Evolutionary conservation across 2,888 invertebrate genomes (phyloP).

Genomic region (Orchesellides sinensis): DNA sequence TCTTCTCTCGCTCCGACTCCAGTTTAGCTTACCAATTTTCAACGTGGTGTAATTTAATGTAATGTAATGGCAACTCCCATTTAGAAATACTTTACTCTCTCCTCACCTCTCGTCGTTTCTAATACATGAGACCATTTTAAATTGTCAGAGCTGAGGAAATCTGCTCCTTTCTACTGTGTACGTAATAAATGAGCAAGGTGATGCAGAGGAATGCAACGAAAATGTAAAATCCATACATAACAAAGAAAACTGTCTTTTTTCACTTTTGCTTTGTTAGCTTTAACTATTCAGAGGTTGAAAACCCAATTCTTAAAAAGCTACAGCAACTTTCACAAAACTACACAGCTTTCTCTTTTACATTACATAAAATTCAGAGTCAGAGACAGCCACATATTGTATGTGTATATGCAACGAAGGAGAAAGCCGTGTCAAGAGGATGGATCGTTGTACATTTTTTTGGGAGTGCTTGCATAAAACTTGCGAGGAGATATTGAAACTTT

Average conservation of each 20-base stretch:
- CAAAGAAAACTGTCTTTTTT: too few relatives aligned
- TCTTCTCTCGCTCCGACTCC: too few relatives aligned
- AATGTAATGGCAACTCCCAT: conserved; percentile 23
- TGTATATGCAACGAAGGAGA: background rate
- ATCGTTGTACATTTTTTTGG: conserved; percentile 30
- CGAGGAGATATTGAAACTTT: conserved; percentile 39
- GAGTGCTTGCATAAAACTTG: conserved; percentile 19
- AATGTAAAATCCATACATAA: conserved; percentile 20
- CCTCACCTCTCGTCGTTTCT: too few relatives aligned
- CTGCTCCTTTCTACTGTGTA: background rate
- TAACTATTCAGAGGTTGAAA: too few relatives aligned
- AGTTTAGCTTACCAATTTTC: background rate
- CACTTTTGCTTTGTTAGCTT: too few relatives aligned
- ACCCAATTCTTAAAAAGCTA: too few relatives aligned
- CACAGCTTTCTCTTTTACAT: too few relatives aligned
- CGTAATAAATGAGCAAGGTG: conserved; percentile 38
- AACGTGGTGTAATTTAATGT: too few relatives aligned
- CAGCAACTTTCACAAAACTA: too few relatives aligned
- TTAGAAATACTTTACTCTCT: conserved; percentile 19
- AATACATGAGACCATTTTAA: conserved; percentile 26
- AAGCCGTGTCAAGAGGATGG: background rate
- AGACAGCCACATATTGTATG: background rate
- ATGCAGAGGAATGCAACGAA: conserved; percentile 34
- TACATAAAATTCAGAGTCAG: too few relatives aligned
- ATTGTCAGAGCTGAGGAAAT: conserved; percentile 28